A percentile compares a stretch with the other conserved stretches of the same genome.
Conservation (phyloP, 2,797 vertebrate species). For the Hipposideros larvatus region DNA sequence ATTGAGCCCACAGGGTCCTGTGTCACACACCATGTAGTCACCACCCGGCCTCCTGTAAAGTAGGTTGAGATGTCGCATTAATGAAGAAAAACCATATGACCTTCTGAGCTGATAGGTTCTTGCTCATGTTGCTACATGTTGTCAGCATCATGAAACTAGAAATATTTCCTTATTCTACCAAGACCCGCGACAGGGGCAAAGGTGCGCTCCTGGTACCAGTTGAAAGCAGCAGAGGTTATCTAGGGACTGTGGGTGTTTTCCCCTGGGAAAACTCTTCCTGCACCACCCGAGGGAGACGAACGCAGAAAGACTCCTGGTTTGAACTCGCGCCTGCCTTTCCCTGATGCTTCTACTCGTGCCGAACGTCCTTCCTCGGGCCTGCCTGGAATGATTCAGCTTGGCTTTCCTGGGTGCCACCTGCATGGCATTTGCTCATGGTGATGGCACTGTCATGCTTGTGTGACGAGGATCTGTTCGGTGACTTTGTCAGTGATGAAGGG, state of each 20-base stretch:
- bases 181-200: neutral
- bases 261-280: no score
- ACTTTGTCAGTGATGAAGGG: neutral
- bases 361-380: neutral
- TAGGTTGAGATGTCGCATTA: no score
- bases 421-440: neutral
- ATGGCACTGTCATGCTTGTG: accelerated
- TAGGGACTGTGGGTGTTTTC: no score
- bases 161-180: neutral
- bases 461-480: neutral
- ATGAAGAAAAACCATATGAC: neutral
- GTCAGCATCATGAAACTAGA: neutral
- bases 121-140: neutral
- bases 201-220: neutral
- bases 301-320: no score
- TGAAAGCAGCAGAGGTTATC: neutral
- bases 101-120: neutral
- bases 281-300: no score
- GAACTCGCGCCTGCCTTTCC: neutral
- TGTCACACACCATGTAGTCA: neutral
- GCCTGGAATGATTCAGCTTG: no score
- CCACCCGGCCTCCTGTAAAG: neutral
- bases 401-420: neutral
- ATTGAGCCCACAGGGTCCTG: neutral
- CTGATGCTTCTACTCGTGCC: accelerated